Evolutionary conservation across 2,113 vertebrate species (phyloP).

Genomic region (Cyphomyrus discorhynchus): DNA sequence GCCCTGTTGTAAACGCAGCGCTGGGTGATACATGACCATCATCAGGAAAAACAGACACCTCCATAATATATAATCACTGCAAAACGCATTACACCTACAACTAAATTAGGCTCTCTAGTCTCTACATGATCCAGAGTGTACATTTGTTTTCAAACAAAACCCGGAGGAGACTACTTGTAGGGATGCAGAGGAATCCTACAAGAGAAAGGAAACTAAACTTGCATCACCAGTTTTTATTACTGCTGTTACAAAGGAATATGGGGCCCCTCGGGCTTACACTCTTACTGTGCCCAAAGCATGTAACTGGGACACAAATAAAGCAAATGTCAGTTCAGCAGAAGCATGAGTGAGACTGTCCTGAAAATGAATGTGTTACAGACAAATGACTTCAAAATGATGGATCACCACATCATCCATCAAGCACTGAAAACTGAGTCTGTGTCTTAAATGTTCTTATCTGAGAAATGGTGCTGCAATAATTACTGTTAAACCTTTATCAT

Average conservation of each 20-base stretch:
- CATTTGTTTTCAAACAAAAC: not conserved
- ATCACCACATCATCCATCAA: not conserved
- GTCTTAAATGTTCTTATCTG: not conserved
- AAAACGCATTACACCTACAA: not conserved
- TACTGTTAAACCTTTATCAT: not conserved
- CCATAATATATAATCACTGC: not conserved
- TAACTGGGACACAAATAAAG: not conserved
- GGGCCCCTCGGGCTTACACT: not conserved
- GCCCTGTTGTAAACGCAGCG: not conserved
- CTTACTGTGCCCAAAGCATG: not conserved
- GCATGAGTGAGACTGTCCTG: not conserved
- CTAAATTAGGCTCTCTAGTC: not conserved
- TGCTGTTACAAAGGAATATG: not conserved
- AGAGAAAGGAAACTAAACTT: not conserved
- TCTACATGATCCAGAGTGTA: not conserved
- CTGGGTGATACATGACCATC: too few species aligned
- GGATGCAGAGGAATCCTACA: not conserved
- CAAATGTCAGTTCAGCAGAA: not conserved
- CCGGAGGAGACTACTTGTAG: not conserved
- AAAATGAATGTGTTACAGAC: not conserved
- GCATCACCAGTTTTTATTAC: not conserved
- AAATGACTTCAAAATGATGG: slow-evolving; percentile 5
- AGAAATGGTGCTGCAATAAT: not conserved
- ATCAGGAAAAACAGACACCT: not conserved
- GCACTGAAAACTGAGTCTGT: not conserved